phyloP scores from a whole-genome alignment of 2,797 vertebrate genomes.

The Acipenser ruthenus region DNA sequence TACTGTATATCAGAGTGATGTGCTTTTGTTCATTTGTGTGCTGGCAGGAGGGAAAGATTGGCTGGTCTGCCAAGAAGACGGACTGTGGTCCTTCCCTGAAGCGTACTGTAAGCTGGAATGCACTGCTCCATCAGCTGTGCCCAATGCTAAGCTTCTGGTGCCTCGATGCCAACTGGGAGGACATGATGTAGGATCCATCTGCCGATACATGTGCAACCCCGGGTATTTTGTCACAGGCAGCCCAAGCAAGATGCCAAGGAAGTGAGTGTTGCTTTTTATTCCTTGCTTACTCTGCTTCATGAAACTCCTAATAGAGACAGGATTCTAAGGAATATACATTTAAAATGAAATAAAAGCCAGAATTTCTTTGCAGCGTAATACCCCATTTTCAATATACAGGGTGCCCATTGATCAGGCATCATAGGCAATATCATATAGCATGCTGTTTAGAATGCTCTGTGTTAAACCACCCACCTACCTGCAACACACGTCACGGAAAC shows the following conservation, averaged over 20 bases:
- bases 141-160: slow-evolving; percentile 66
- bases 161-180: slow-evolving; percentile 63
- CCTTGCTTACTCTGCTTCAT: too few relatives aligned
- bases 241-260: slow-evolving; percentile 48
- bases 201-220: slow-evolving; percentile 80
- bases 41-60: slow-evolving; percentile 72
- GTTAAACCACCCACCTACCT: too few relatives aligned
- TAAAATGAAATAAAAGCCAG: too few relatives aligned
- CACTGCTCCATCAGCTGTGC: slow-evolving; percentile 48
- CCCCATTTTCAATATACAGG: too few relatives aligned
- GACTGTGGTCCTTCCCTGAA: slow-evolving; percentile 91
- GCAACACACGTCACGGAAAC: too few relatives aligned
- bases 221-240: slow-evolving; percentile 71
- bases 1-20: neutral
- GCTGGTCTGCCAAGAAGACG: slow-evolving; percentile 82
- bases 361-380: too few relatives aligned
- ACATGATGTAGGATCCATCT: slow-evolving; percentile 78
- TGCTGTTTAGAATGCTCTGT: too few relatives aligned
- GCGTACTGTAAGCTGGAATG: slow-evolving; percentile 94
- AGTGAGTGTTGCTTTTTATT: slow-evolving; percentile 52
- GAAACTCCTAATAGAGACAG: too few relatives aligned
- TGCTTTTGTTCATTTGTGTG: slow-evolving; percentile 32
- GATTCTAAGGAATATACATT: too few relatives aligned
- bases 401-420: too few relatives aligned
- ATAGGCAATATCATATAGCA: too few relatives aligned